Evolutionary conservation across 2,113 vertebrate species (phyloP), one percentile per base, ranked within the genome.

Genomic region (Strigops habroptila): DNA sequence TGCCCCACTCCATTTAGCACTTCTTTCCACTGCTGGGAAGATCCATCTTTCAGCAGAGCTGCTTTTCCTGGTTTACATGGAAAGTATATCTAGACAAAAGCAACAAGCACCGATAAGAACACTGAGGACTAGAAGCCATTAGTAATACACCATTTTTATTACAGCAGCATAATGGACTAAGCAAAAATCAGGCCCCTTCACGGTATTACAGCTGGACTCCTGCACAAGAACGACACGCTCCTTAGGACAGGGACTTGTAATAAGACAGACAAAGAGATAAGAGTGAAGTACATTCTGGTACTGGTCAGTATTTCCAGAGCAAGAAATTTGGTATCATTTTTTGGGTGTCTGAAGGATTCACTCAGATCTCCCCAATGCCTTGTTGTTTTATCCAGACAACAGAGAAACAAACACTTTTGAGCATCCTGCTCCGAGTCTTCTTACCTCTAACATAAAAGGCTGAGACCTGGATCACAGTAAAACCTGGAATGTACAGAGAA

Each of bases 21-120:
- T 94, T 86, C 78, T 92, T 96, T 93, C 93, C 93, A 93, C 65
- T 83, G 48, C 39, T 75, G 55, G 60, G 83, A 59, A 83, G 82
- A 94, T 67, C 48, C 73, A 43, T 51, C 82, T 75, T 91, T 78
- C 90, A 95, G 65, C 48, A 62, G 71, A 95, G 71, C 59, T 90
- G 15, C 76, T 92, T 92, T 51, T 81, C 69, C 64, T 91, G 64
- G 64, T 91, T 94, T 90, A 86, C 68, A 44, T 57, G 85, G 82
- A 64, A 93, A 96, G 64, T 18, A 60, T 12, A 43, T 7, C 35
- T 18, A 89, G 82, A 85, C 25, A 71, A 90, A 79, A 31, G 48
- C 60, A 86, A 75, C 19, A 43, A 44, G 31, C 48, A 52, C 51
- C 5, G 78, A 93, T 92, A 94, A 93, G 87, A 88, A 62, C 2